Percentiles rank a stretch among this genome's conserved stretches.
Conservation (phyloP, 1,140 invertebrate genomes). For the Aphaenogaster floridana region DNA sequence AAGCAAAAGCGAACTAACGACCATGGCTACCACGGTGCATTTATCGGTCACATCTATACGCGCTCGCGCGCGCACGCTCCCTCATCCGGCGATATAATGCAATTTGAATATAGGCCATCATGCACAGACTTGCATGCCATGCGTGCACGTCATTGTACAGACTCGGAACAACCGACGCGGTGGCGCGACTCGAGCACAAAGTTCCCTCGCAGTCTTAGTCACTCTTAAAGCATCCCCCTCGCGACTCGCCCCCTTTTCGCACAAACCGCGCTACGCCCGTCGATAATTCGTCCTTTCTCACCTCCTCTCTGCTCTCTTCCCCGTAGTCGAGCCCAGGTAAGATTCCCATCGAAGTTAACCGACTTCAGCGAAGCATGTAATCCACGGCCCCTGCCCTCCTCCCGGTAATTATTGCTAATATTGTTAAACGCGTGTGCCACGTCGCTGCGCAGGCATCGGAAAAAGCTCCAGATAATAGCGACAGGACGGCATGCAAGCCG, state of each 20-base stretch:
- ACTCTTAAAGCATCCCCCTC: constrained; percentile 40
- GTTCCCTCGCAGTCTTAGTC: constrained; percentile 17
- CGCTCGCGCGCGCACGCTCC: constrained; percentile 23
- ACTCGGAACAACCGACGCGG: constrained; percentile 53
- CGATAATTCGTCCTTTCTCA: constrained; percentile 42
- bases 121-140: constrained; percentile 64
- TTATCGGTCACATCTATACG: constrained; percentile 58
- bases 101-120: constrained; percentile 67
- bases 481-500: background rate
- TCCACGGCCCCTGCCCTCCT: background rate
- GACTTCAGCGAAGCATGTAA: constrained; percentile 45
- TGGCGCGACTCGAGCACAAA: constrained; percentile 27
- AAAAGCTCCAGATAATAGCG: constrained; percentile 16
- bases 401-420: constrained; percentile 71
- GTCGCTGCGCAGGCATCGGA: background rate
- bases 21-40: constrained; percentile 32
- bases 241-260: background rate
- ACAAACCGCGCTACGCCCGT: background rate
- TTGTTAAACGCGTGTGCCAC: constrained; percentile 49
- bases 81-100: constrained; percentile 64
- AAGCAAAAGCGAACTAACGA: constrained; percentile 56
- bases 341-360: constrained; percentile 48
- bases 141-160: constrained; percentile 61
- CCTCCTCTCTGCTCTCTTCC: background rate
- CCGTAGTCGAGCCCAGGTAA: background rate